Percentiles rank a stretch among this genome's conserved stretches.
Evolutionary conservation across 1,140 invertebrate species (phyloP).

Genomic region (Oncopodura yosiiana): DNA sequence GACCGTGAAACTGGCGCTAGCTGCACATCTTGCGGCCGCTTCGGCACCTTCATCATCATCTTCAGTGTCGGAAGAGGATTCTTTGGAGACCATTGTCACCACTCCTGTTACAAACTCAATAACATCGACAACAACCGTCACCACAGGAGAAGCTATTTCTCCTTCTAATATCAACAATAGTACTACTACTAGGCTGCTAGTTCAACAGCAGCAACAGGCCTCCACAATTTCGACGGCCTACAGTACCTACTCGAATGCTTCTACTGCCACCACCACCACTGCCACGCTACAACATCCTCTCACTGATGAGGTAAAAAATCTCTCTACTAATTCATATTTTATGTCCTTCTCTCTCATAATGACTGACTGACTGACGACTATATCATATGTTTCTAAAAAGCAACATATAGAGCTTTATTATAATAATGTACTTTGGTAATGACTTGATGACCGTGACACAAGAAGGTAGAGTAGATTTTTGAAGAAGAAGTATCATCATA

Average conservation of each 20-base stretch:
- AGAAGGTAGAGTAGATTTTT: too few relatives aligned
- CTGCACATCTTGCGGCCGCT: slow-evolving; percentile 29
- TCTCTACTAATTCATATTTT: too few relatives aligned
- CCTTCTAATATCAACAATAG: slow-evolving; percentile 11
- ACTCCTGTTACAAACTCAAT: background rate
- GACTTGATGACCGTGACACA: too few relatives aligned
- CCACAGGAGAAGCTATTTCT: background rate
- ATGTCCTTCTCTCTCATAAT: too few relatives aligned
- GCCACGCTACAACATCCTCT: slow-evolving; percentile 5
- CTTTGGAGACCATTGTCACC: slow-evolving; percentile 4
- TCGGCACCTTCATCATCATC: slow-evolving; percentile 29
- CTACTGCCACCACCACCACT: slow-evolving; percentile 25
- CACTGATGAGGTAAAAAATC: too few relatives aligned
- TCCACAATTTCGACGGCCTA: slow-evolving; percentile 17
- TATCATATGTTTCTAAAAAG: too few relatives aligned
- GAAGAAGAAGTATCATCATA: too few relatives aligned
- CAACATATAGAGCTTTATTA: too few relatives aligned
- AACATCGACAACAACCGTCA: background rate
- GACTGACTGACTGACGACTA: too few relatives aligned
- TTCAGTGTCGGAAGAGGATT: slow-evolving; percentile 15
- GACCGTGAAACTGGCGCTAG: slow-evolving; percentile 33
- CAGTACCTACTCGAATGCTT: slow-evolving; percentile 33
- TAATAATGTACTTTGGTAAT: too few relatives aligned
- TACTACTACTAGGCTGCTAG: background rate
- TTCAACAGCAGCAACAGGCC: slow-evolving; percentile 20